Conservation (phyloP, 2,888 invertebrate genomes). For the Adela reaumurella region DNA sequence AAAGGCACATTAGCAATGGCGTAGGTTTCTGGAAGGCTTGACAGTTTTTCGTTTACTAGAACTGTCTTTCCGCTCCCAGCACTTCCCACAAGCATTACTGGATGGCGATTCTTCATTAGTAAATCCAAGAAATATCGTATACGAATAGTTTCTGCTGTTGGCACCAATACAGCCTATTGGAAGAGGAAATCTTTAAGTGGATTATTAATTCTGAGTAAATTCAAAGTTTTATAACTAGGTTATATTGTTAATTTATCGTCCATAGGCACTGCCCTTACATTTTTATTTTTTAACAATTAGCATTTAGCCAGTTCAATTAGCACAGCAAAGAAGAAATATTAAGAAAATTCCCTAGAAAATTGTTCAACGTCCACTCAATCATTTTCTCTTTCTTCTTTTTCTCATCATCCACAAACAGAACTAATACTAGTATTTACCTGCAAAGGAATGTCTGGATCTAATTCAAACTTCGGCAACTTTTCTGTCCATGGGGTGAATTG, state of each 20-base stretch:
- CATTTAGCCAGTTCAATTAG: too few relatives aligned
- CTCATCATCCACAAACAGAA: too few relatives aligned
- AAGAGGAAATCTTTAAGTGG: too few relatives aligned
- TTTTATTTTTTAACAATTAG: too few relatives aligned
- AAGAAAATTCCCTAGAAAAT: too few relatives aligned
- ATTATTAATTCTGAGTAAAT: neutral
- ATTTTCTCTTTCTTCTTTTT: too few relatives aligned
- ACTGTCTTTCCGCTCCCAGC: constrained; percentile 95
- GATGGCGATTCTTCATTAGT: constrained; percentile 82
- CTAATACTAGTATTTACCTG: constrained; percentile 63
- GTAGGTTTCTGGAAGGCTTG: constrained; percentile 77
- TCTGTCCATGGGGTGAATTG: constrained; percentile 89
- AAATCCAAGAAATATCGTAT: constrained; percentile 86
- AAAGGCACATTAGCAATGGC: constrained; percentile 90
- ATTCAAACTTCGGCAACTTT: constrained; percentile 82
- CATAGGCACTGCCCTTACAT: too few relatives aligned
- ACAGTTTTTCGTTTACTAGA: constrained; percentile 67
- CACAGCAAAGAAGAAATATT: too few relatives aligned
- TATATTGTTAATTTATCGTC: neutral
- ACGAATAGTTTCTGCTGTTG: constrained; percentile 90
- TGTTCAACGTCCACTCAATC: too few relatives aligned
- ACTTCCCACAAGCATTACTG: constrained; percentile 91
- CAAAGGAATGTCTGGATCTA: constrained; percentile 87
- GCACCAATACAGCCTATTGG: too few relatives aligned
- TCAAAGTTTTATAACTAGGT: neutral